phyloP scores from a whole-genome alignment of 2,113 vertebrate species.

The Alces alces region DNA sequence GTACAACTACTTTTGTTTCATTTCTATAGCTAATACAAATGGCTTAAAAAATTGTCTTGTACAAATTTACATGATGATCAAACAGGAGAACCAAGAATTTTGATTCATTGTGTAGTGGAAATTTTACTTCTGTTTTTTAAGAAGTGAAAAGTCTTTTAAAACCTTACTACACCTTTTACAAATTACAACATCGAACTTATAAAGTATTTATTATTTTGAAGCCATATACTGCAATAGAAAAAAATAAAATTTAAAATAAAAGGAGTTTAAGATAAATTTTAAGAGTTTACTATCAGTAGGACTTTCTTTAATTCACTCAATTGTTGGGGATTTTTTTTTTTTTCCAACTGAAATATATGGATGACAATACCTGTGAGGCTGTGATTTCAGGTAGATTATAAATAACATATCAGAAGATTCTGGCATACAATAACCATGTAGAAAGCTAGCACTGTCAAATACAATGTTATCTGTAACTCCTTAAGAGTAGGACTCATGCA shows the following conservation, averaged over 20 bases:
- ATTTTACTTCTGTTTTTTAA: neutral
- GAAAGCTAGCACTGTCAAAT: neutral
- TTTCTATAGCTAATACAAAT: neutral
- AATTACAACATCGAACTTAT: neutral
- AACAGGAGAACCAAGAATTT: neutral
- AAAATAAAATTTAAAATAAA: neutral
- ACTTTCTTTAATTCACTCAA: neutral
- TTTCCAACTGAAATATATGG: neutral
- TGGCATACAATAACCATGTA: neutral
- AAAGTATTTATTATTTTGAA: neutral
- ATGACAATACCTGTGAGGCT: neutral
- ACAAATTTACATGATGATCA: neutral
- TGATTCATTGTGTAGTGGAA: too few species aligned
- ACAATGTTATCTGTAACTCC: neutral
- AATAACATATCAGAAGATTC: neutral
- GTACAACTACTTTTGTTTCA: neutral
- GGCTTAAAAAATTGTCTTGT: neutral
- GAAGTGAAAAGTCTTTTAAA: neutral
- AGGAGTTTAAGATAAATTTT: neutral
- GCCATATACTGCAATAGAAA: neutral
- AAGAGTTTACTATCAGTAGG: neutral
- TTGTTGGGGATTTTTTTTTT: neutral
- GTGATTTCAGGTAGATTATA: neutral
- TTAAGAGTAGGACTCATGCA: fast-evolving
- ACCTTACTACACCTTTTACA: neutral